Evolutionary conservation across 2,888 invertebrate genomes (phyloP), one percentile per base, ranked within the genome.

Genomic region (Galeopsomyia nigrocyanea): DNA sequence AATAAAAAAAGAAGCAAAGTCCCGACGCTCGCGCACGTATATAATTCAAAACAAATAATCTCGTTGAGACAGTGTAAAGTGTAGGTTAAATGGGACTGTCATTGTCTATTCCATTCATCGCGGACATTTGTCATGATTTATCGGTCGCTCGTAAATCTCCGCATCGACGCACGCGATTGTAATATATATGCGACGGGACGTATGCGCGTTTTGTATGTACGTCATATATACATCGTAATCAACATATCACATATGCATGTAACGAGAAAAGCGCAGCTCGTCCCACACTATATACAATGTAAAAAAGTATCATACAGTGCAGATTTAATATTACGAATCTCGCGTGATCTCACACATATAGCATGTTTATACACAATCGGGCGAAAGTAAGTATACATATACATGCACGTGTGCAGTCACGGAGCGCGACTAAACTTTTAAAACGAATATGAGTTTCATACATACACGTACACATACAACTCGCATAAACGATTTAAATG

Each of bases 311-410:
- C 26, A 5, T 26, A 2, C 26, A 26, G 26, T 26, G 26, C 39
- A 39, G 39, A 39, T 39, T 39, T 39, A 39, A 39, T 39, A 39
- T 39, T 39, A 39, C 10, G 39, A 39, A 39, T 17, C 56, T 72
- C 58, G 68, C 63, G 68, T 64, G 63, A 72, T 67, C 60, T 46
- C 47, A 79, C 82, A 78, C 79, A 80, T 75, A 73, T 82, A 80
- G 83, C 82, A 83, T 83, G 83, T 81, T 83, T 82, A 82, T 82
- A 79, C 77, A 83, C 84, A 83, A 84, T 84, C 79, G 80, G 73
- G 69, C 71, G 50, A 55, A 53, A 26, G 26, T 5, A 5, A 46
- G 49, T 57, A 21, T 21, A 14, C 3, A 21, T 10, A 21, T 10
- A 50, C 47, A 47, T 46, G 58, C 53, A 21, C 17, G 47, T 46